Percentiles rank a stretch among this genome's conserved stretches.
phyloP scores from a whole-genome alignment of 2,888 invertebrate species.

The Anagyrus pseudococci region DNA sequence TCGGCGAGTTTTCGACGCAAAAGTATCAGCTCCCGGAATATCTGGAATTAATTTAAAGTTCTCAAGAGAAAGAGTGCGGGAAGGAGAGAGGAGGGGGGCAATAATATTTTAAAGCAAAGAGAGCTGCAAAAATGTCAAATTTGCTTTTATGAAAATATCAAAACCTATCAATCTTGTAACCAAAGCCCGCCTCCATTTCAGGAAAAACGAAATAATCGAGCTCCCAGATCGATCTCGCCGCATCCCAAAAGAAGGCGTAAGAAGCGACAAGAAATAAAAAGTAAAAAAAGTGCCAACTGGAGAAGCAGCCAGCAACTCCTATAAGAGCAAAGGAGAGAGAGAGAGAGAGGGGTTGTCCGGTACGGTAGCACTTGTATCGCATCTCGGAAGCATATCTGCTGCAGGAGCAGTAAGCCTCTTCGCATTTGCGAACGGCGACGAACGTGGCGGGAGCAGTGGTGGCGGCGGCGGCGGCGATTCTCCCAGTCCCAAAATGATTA shows the following conservation, averaged over 20 bases:
- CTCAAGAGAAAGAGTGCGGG: too few relatives aligned
- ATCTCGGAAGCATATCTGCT: slow-evolving; percentile 56
- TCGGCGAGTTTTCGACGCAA: neutral
- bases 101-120: too few relatives aligned
- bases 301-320: too few relatives aligned
- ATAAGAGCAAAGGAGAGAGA: too few relatives aligned
- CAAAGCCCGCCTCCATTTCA: slow-evolving; percentile 21
- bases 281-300: too few relatives aligned
- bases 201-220: slow-evolving; percentile 27
- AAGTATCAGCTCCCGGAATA: neutral
- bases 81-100: too few relatives aligned
- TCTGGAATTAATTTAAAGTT: neutral
- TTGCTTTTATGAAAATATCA: slow-evolving; percentile 30
- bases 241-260: neutral
- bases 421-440: slow-evolving; percentile 51
- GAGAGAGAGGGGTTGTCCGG: neutral
- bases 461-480: slow-evolving; percentile 38
- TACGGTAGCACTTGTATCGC: slow-evolving; percentile 56
- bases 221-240: slow-evolving; percentile 10
- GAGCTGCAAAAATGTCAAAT: too few relatives aligned
- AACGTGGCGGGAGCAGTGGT: slow-evolving; percentile 24
- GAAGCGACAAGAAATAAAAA: neutral
- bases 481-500: slow-evolving; percentile 57
- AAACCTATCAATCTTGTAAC: slow-evolving; percentile 33
- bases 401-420: slow-evolving; percentile 44